Evolutionary conservation across 2,113 vertebrate species (phyloP).

Genomic region (Anolis carolinensis): DNA sequence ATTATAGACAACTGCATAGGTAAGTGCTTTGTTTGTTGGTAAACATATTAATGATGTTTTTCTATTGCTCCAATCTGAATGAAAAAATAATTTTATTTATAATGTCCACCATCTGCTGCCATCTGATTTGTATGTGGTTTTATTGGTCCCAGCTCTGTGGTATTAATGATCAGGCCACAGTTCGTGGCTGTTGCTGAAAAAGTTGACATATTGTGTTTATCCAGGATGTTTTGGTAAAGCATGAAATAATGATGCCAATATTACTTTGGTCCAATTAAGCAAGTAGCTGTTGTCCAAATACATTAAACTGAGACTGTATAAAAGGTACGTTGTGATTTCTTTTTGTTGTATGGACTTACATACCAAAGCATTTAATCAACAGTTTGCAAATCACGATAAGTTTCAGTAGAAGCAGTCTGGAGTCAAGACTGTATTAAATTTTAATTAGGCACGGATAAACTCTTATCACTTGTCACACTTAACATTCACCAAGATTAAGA

Average conservation of each 20-base stretch:
- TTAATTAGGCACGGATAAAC: not conserved
- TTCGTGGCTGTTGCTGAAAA: slow-evolving; percentile 31
- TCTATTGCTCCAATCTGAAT: not conserved
- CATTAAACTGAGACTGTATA: not conserved
- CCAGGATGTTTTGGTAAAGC: slow-evolving; percentile 61
- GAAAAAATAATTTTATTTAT: not conserved
- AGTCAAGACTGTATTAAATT: not conserved
- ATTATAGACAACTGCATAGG: not conserved
- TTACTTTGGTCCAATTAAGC: slow-evolving; percentile 43
- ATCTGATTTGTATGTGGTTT: not conserved
- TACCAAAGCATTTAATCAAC: not conserved
- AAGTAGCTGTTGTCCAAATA: slow-evolving; percentile 47
- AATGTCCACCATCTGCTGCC: slow-evolving; percentile 28
- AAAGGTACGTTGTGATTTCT: not conserved
- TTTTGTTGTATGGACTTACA: not conserved
- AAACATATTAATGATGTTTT: slow-evolving; percentile 10
- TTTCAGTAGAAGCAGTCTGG: not conserved
- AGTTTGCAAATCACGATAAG: not conserved
- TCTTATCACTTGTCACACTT: not conserved
- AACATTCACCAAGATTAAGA: not conserved
- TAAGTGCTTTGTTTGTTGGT: not conserved
- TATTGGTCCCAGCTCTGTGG: slow-evolving; percentile 4
- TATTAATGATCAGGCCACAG: slow-evolving; percentile 7
- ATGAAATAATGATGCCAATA: slow-evolving; percentile 39
- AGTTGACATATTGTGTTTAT: slow-evolving; percentile 35